A percentile compares a stretch with the other conserved stretches of the same genome.
phyloP scores from a whole-genome alignment of 2,797 vertebrate species.

The Muscicapa striata region DNA sequence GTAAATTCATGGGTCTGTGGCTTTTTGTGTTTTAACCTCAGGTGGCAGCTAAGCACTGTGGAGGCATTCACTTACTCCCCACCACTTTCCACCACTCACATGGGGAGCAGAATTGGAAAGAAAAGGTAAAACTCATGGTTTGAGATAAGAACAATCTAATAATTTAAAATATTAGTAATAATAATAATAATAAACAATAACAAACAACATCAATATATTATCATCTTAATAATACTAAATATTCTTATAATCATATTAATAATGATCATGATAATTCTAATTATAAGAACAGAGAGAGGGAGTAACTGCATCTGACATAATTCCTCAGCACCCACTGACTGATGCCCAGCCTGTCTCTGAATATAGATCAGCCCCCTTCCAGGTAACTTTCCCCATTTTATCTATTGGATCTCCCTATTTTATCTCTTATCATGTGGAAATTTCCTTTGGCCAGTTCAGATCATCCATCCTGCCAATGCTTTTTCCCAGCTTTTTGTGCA shows the following conservation, averaged over 20 bases:
- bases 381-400: neutral
- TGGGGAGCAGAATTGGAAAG: neutral
- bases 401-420: neutral
- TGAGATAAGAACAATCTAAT: neutral
- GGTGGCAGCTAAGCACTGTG: neutral
- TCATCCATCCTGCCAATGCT: neutral
- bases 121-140: neutral
- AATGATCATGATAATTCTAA: neutral
- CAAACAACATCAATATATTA: too few species aligned
- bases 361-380: too few species aligned
- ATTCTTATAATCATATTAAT: neutral
- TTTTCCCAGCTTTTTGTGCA: neutral
- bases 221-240: neutral
- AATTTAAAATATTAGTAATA: neutral
- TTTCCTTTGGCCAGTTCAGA: too few species aligned
- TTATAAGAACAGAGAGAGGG: neutral
- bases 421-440: neutral
- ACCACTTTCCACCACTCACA: too few species aligned
- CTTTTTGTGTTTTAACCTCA: neutral
- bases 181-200: too few species aligned
- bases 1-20: neutral
- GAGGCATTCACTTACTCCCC: accelerated
- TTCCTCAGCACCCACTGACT: neutral
- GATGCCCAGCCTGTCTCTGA: neutral
- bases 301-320: neutral